Conservation (phyloP, 2,797 vertebrate species). For the Catharus ustulatus region DNA sequence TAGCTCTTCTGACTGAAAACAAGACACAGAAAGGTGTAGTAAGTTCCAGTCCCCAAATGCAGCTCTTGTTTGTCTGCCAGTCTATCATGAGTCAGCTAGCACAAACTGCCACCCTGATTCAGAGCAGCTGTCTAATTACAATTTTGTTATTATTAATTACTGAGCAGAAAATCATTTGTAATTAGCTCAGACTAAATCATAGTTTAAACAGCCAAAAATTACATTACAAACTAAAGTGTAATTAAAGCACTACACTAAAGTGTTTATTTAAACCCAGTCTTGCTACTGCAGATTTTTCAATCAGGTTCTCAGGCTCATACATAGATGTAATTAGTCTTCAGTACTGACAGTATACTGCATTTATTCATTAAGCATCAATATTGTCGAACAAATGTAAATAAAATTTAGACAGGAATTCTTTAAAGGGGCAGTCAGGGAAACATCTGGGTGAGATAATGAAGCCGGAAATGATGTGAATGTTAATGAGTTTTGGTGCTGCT, state of each 20-base stretch:
- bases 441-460: slow-evolving; percentile 79
- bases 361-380: slow-evolving; percentile 85
- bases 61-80: slow-evolving; percentile 74
- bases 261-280: slow-evolving; percentile 96
- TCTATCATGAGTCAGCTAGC: slow-evolving; percentile 84
- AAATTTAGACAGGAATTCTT: slow-evolving; percentile 79
- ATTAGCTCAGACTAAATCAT: slow-evolving; percentile 96
- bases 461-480: slow-evolving; percentile 67
- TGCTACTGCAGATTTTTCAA: slow-evolving; percentile 88
- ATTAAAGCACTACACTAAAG: slow-evolving; percentile 97
- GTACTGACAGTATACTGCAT: slow-evolving; percentile 80
- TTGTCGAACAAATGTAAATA: slow-evolving; percentile 82
- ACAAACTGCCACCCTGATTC: slow-evolving; percentile 83
- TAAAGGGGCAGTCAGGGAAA: slow-evolving; percentile 79
- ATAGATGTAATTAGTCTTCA: slow-evolving; percentile 87
- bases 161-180: slow-evolving; percentile 93
- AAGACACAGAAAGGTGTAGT: neutral
- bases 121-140: slow-evolving; percentile 93
- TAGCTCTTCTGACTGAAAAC: neutral
- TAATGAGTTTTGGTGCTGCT: slow-evolving; percentile 61
- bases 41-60: neutral
- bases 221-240: slow-evolving; percentile 91
- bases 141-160: slow-evolving; percentile 98
- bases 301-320: slow-evolving; percentile 86
- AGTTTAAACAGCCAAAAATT: slow-evolving; percentile 89